These are phyloP conservation scores for Diachrysia chrysitis DNA, from an alignment of 2,888 invertebrate genomes.

Conservation along the genomic window DNA sequence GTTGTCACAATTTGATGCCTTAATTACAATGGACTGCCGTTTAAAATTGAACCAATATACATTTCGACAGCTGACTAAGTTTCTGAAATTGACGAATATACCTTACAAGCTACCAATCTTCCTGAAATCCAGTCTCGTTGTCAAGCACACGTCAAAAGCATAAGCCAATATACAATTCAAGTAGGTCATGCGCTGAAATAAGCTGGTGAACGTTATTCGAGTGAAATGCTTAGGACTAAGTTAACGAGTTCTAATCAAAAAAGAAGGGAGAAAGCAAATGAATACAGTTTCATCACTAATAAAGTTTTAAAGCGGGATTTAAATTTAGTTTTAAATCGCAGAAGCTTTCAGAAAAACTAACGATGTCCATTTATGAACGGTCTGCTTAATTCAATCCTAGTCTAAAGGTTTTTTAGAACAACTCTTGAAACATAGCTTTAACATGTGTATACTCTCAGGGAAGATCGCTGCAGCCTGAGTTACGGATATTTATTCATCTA, in stretches of 20 bases:
- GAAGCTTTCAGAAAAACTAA: conserved; percentile 1
- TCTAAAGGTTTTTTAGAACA: not conserved
- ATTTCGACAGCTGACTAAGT: too few relatives aligned
- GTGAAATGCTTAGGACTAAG: not conserved
- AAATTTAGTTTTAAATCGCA: not conserved
- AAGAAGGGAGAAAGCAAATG: not conserved
- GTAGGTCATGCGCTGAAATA: not conserved
- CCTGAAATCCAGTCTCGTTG: too few relatives aligned
- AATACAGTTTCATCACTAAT: not conserved
- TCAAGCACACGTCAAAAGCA: not conserved
- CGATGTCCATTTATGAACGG: not conserved
- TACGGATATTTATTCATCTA: too few relatives aligned
- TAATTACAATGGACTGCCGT: too few relatives aligned
- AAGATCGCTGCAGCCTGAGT: too few relatives aligned
- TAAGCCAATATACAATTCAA: conserved; percentile 4
- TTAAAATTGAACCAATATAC: too few relatives aligned
- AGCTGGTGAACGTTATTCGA: not conserved
- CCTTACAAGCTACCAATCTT: too few relatives aligned
- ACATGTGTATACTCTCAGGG: too few relatives aligned
- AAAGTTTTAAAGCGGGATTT: not conserved
- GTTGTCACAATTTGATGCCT: too few relatives aligned
- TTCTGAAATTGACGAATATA: too few relatives aligned
- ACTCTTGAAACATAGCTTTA: too few relatives aligned
- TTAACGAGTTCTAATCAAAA: not conserved
- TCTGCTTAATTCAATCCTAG: not conserved